Base-by-base conservation (phyloP, 2,888 invertebrate genomes). In the Coenonympha arcania region DNA sequence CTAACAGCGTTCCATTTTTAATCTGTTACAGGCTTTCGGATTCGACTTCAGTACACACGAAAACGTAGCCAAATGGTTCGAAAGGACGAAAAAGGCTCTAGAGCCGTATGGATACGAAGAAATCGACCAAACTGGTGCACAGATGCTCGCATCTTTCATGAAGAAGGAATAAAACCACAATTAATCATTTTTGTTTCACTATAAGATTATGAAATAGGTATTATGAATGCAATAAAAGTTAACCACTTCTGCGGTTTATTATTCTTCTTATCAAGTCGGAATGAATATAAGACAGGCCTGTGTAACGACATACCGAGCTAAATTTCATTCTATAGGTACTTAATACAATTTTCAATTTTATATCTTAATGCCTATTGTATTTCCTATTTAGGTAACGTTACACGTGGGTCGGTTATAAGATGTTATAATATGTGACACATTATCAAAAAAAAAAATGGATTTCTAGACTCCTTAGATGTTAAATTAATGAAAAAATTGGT, bases 91-190 rank as follows among this genome's bases (percentile, higher is more conserved):
- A 73, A 88, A 87, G 13, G 87, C 85, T 13, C 73, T 93, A 66
- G 88, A 88, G 36, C 89, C 89, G 1, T 90, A 87, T 57, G 93
- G 91, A 0, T 93, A 92, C 65, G 88, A 90, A 41, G 92, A 91
- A 57, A 85, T 91, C 20, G 90, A 91, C 59, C 85, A 82, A 57
- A 77, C 75, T 8, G 91, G 90, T 6, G 90, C 89, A 11, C 71
- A 88, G 24, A 78, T 87, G 1, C 62, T 92, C 41, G 89, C 87
- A 2, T 81, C 83, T 16, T 76, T 88, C 61, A 69, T 89, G 51
- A 89, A 87, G 61, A 87, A 87, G 50, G 61, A 69, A 39, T 65
- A 64, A 65, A 43, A 64, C 43, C 46, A 58, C 18, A 41, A 18
- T 41, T 13, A 6, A 13, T 42, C 40, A 40, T 44, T 33, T 40